Percentiles rank a stretch among this genome's conserved stretches.
phyloP scores from a whole-genome alignment of 2,888 invertebrate genomes.

The Melanchra persicariae region DNA sequence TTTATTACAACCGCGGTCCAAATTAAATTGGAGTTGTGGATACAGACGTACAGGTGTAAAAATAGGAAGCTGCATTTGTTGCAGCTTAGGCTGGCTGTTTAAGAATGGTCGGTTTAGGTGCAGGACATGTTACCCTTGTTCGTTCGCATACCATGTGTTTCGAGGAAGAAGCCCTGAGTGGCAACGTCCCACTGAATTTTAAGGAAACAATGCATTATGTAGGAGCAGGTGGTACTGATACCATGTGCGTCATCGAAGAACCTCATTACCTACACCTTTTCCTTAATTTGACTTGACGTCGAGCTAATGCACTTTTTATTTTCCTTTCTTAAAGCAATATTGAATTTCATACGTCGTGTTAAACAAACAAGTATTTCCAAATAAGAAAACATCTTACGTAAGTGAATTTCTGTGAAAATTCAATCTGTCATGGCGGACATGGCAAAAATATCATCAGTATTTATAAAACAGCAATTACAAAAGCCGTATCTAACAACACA shows the following conservation, averaged over 20 bases:
- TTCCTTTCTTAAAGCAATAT: slow-evolving; percentile 18
- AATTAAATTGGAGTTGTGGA: slow-evolving; percentile 53
- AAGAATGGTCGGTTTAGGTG: background rate
- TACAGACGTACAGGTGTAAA: slow-evolving; percentile 22
- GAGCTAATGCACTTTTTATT: slow-evolving; percentile 33
- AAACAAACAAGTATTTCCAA: slow-evolving; percentile 14
- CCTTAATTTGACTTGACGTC: slow-evolving; percentile 34
- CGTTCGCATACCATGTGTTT: slow-evolving; percentile 5
- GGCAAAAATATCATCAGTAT: slow-evolving; percentile 47
- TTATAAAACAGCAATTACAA: slow-evolving; percentile 41
- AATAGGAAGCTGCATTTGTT: slow-evolving; percentile 8
- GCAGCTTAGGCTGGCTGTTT: background rate
- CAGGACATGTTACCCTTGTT: background rate
- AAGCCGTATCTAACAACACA: slow-evolving; percentile 54
- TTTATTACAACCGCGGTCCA: slow-evolving; percentile 47
- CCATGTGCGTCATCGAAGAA: slow-evolving; percentile 32
- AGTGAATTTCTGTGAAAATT: slow-evolving; percentile 38
- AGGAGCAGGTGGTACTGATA: slow-evolving; percentile 32
- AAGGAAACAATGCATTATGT: slow-evolving; percentile 26
- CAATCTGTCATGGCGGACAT: slow-evolving; percentile 48
- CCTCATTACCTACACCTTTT: slow-evolving; percentile 50
- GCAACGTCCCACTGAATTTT: slow-evolving; percentile 16
- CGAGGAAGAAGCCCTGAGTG: slow-evolving; percentile 7
- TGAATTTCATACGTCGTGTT: slow-evolving; percentile 16
- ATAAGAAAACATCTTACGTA: slow-evolving; percentile 37